Percentiles rank a stretch among this genome's conserved stretches.
Evolutionary conservation across 2,888 invertebrate species (phyloP).

Genomic region (Cephus spinipes): DNA sequence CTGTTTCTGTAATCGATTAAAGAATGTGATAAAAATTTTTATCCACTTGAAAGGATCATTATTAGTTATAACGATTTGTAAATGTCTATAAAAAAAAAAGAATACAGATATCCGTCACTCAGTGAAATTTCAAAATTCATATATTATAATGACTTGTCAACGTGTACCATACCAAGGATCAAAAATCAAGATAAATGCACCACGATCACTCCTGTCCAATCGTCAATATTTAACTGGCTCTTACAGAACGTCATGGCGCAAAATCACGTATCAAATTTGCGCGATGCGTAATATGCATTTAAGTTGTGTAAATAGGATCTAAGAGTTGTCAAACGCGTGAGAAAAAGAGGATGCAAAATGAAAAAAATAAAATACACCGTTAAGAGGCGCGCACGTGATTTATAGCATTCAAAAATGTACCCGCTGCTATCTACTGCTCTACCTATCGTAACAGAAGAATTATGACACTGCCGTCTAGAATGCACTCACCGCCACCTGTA

Average conservation of each 20-base stretch:
- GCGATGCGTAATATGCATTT: neutral
- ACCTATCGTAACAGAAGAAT: neutral
- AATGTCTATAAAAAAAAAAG: neutral
- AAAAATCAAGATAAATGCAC: neutral
- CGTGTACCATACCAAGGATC: neutral
- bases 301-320: neutral
- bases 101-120: neutral
- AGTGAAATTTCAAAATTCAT: neutral
- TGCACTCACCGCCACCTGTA: neutral
- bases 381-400: neutral
- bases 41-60: neutral
- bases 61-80: neutral
- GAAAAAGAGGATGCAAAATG: neutral
- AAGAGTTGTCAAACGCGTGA: neutral
- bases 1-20: constrained; percentile 74
- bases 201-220: neutral
- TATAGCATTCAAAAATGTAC: neutral
- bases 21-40: constrained; percentile 13
- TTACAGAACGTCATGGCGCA: neutral
- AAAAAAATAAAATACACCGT: neutral
- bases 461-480: neutral
- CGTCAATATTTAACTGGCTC: neutral
- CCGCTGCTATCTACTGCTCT: neutral
- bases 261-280: neutral
- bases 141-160: neutral